Evolutionary conservation across 2,888 invertebrate genomes (phyloP), one percentile per base, ranked within the genome.

Genomic region (Sphaeridia pumilis): DNA sequence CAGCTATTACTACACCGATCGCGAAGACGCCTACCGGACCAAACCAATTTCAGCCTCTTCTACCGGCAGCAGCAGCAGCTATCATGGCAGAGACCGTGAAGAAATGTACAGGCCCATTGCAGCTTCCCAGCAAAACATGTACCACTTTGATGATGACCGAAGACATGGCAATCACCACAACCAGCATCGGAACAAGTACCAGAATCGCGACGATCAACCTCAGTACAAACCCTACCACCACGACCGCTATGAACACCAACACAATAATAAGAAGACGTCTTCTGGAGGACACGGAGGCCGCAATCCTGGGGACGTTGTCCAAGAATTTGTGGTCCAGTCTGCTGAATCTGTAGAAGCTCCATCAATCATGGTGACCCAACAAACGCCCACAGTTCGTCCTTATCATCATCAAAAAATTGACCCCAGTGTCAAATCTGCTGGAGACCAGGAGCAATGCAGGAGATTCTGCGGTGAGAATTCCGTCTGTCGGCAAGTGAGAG

Each of bases 381-480:
- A 5, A 5, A 10, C 31, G 14, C 38, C 7, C 5, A 38, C 12
- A 7, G 5, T 17, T 20, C 38, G 38, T 5, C 38, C 38, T 17
- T 38, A 38, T 17, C 7, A 38, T n/a, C n/a, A n/a, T 17, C 38
- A 38, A 17, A 21, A 41, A 24, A 24, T 17, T 22, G 25, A 49
- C 10, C 25, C 38, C 7, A 22, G 5, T 25, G 17, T n/a, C n/a
- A 51, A 47, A 3, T 24, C 28, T 25, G 26, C 44, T 20, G 55
- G 49, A 22, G 47, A 56, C 14, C 41, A 45, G 2, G 48, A 46
- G 4, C 10, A 47, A 7, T 64, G 64, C 48, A 53, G 52, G 41
- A 48, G 54, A 34, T 58, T 55, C 52, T 64, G 64, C 42, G 64
- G 64, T 2, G 31, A 57, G 1, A 59, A 60, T 46, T 50, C 64